Evolutionary conservation across 2,888 invertebrate species (phyloP).

Genomic region (Heliconius aoede): DNA sequence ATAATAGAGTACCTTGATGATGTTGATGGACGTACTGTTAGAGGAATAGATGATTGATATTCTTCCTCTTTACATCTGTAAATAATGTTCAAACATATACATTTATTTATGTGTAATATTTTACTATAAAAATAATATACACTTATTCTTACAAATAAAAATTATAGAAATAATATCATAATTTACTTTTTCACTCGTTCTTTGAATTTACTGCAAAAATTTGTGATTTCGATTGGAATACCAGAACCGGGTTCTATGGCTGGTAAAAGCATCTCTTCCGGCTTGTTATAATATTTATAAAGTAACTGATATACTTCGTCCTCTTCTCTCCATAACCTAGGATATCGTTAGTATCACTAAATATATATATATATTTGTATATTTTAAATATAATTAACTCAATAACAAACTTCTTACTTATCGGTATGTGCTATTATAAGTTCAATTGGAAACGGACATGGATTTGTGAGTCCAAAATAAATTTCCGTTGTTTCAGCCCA

Average conservation of each 20-base stretch:
- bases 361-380: not conserved
- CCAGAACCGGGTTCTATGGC: constrained; percentile 66
- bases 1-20: constrained; percentile 57
- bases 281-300: constrained; percentile 73
- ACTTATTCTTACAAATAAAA: not conserved
- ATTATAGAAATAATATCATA: not conserved
- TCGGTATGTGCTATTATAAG: constrained; percentile 88
- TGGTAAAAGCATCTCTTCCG: constrained; percentile 74
- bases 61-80: constrained; percentile 62
- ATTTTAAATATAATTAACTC: not conserved
- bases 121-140: not conserved
- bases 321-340: constrained; percentile 69
- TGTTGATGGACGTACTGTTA: constrained; percentile 43
- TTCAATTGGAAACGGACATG: constrained; percentile 86
- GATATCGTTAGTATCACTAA: not conserved
- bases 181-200: constrained; percentile 64
- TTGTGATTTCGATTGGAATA: constrained; percentile 61
- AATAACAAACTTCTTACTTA: constrained; percentile 69
- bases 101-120: not conserved
- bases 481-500: constrained; percentile 84
- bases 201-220: constrained; percentile 63
- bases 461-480: constrained; percentile 85
- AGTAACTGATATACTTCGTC: constrained; percentile 71
- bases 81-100: constrained; percentile 11
- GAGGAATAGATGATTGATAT: constrained; percentile 55